Evolutionary conservation across 2,797 vertebrate species (phyloP).

Genomic region (Siniperca scherzeri): DNA sequence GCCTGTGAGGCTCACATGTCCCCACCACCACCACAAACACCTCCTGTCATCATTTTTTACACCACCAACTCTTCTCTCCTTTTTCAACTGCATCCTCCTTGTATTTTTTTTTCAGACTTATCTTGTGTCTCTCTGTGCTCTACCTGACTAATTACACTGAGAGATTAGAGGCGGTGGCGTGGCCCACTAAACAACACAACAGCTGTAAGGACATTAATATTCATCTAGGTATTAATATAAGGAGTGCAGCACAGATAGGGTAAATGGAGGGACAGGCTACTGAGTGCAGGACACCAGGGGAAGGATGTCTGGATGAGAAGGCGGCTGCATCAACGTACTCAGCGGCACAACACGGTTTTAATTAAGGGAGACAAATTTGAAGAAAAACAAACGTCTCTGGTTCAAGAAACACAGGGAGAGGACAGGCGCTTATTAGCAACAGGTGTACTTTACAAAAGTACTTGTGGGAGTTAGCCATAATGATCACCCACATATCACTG

Average conservation of each 20-base stretch:
- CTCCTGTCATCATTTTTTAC: constrained; percentile 28
- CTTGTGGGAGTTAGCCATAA: not conserved
- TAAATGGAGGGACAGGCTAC: constrained; percentile 12
- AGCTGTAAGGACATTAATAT: constrained; percentile 75
- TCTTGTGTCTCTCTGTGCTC: constrained; percentile 44
- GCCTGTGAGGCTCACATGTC: constrained; percentile 55
- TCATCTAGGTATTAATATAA: constrained; percentile 68
- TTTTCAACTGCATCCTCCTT: constrained; percentile 36
- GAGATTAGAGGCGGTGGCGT: constrained; percentile 66
- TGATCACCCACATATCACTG: constrained; percentile 5
- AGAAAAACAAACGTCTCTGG: constrained; percentile 25
- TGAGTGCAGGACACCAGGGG: constrained; percentile 33
- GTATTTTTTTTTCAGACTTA: constrained; percentile 24
- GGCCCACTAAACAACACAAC: constrained; percentile 70
- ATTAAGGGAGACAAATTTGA: constrained; percentile 60
- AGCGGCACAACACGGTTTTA: constrained; percentile 40
- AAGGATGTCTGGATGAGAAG: constrained; percentile 31
- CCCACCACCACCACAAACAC: constrained; percentile 17
- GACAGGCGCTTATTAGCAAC: constrained; percentile 50
- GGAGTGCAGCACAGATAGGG: constrained; percentile 39
- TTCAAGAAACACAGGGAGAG: constrained; percentile 16
- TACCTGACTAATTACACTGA: constrained; percentile 72
- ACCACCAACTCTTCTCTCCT: constrained; percentile 21
- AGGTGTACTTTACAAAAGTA: constrained; percentile 24
- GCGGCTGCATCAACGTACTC: constrained; percentile 9